Evolutionary conservation across 1,140 invertebrate genomes (phyloP).

Genomic region (Magallana gigas): DNA sequence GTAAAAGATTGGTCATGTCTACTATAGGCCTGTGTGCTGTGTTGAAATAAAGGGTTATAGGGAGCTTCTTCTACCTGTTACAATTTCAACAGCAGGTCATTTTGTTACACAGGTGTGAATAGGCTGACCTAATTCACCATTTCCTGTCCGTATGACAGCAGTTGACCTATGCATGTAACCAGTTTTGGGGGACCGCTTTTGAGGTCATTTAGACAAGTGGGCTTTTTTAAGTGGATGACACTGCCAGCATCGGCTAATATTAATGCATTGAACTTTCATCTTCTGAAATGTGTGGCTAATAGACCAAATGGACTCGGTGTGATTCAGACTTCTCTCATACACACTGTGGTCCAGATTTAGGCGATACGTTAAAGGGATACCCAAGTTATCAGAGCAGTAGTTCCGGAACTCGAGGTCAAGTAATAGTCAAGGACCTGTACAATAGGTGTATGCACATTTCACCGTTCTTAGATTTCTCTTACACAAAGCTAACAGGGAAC

Average conservation of each 20-base stretch:
- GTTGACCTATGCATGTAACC: constrained; percentile 29
- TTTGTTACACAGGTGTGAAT: constrained; percentile 33
- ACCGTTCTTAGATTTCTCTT: background rate
- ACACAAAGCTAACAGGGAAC: background rate
- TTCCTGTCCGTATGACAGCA: constrained; percentile 29
- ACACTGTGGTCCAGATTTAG: background rate
- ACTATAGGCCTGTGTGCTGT: background rate
- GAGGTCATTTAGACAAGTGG: constrained; percentile 16
- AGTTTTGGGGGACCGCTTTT: constrained; percentile 18
- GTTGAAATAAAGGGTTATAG: background rate
- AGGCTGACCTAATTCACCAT: background rate
- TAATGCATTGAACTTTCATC: constrained; percentile 38
- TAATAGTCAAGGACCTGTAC: constrained; percentile 16
- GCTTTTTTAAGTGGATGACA: constrained; percentile 17
- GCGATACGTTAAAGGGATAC: constrained; percentile 8
- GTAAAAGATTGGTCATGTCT: constrained; percentile 6
- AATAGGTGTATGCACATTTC: background rate
- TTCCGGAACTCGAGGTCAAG: background rate
- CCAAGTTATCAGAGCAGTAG: background rate
- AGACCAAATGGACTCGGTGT: background rate
- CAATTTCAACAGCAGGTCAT: background rate
- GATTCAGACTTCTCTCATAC: background rate
- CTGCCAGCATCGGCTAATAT: constrained; percentile 6
- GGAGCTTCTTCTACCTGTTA: background rate
- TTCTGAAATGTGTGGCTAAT: background rate